Evolutionary conservation across 1,140 invertebrate genomes (phyloP).

Genomic region (Leptoteleia sp.): DNA sequence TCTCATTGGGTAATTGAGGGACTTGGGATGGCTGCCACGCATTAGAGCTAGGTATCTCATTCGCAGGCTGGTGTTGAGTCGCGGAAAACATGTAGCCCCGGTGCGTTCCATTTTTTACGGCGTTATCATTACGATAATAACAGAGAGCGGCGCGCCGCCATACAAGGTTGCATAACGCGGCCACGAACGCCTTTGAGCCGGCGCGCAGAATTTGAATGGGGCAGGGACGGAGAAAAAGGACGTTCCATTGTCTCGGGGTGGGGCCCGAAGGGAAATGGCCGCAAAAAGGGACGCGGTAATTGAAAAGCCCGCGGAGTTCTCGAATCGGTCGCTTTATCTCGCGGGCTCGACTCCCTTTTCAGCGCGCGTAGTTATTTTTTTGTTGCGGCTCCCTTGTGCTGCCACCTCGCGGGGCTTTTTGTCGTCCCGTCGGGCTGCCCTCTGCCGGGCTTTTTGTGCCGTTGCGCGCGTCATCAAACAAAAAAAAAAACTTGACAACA

Average conservation of each 20-base stretch:
- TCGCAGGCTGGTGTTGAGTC: background rate
- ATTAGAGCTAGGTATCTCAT: background rate
- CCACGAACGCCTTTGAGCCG: slow-evolving; percentile 23
- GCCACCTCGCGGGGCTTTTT: slow-evolving; percentile 8
- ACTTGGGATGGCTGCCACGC: background rate
- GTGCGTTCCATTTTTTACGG: slow-evolving; percentile 7
- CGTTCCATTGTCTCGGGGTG: slow-evolving; percentile 45
- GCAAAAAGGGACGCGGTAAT: slow-evolving; percentile 65
- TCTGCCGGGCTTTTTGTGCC: slow-evolving; percentile 19
- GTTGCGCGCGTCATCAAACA: slow-evolving; percentile 8
- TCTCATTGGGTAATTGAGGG: slow-evolving; percentile 5
- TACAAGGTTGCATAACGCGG: slow-evolving; percentile 48
- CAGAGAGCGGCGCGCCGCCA: slow-evolving; percentile 40
- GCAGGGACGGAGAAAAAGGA: slow-evolving; percentile 39
- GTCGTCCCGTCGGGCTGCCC: slow-evolving; percentile 18
- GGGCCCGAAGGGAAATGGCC: slow-evolving; percentile 17
- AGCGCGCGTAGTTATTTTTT: too few species aligned
- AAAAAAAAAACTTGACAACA: slow-evolving; percentile 64
- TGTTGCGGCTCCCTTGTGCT: too few species aligned
- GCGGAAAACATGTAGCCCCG: slow-evolving; percentile 28
- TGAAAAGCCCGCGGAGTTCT: slow-evolving; percentile 70
- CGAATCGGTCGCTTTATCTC: slow-evolving; percentile 61
- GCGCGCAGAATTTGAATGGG: slow-evolving; percentile 49
- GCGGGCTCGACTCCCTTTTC: slow-evolving; percentile 40
- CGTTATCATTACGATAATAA: slow-evolving; percentile 55